Percentiles rank a stretch among this genome's conserved stretches.
Conservation (phyloP, 2,888 invertebrate species). For the Leptinotarsa haldemani region DNA sequence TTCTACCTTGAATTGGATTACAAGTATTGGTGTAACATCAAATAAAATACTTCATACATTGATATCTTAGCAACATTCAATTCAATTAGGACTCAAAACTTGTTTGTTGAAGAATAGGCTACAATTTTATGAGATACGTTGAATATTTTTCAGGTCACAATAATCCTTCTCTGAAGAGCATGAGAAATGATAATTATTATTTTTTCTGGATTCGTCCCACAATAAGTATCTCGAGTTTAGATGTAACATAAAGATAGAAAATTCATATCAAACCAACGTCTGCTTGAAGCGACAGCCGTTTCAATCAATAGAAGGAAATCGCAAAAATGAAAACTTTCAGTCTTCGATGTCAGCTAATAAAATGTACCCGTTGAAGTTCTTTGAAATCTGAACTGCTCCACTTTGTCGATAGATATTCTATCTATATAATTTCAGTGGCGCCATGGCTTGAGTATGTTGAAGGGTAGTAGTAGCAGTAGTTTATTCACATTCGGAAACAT, state of each 20-base stretch:
- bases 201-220: not conserved
- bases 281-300: not conserved
- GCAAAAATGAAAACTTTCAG: not conserved
- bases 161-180: too few species aligned
- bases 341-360: conserved; percentile 44
- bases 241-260: not conserved
- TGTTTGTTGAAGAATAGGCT: too few species aligned
- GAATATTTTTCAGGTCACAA: too few species aligned
- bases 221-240: not conserved
- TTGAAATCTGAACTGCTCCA: conserved; percentile 48
- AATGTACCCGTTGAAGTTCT: conserved; percentile 44
- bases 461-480: too few species aligned
- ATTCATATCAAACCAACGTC: not conserved
- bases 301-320: not conserved
- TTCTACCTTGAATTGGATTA: too few species aligned
- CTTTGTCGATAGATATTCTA: conserved; percentile 41
- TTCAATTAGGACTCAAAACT: too few species aligned
- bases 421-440: not conserved
- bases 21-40: too few species aligned
- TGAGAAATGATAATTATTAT: not conserved
- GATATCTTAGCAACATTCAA: too few species aligned
- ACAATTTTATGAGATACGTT: too few species aligned
- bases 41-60: too few species aligned
- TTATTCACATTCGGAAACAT: too few species aligned
- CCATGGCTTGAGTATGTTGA: not conserved